phyloP scores from a whole-genome alignment of 1,140 invertebrate species.

The Adelges cooleyi region DNA sequence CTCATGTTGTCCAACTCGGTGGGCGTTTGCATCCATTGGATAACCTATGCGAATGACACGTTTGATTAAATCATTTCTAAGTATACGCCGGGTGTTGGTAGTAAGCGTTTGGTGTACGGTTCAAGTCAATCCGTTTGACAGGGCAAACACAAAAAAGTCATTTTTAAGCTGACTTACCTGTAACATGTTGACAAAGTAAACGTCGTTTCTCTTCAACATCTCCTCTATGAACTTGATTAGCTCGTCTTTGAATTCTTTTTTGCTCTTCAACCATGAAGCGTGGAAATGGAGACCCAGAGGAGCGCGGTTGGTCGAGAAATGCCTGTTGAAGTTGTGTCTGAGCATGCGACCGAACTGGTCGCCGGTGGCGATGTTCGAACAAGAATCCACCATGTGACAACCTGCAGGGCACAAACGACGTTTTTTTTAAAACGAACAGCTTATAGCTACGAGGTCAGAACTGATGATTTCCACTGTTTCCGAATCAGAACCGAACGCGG shows the following conservation, averaged over 20 bases:
- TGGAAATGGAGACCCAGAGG: constrained; percentile 92
- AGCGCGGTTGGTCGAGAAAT: constrained; percentile 83
- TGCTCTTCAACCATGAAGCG: constrained; percentile 88
- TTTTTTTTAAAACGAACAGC: no score
- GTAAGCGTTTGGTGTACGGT: no score
- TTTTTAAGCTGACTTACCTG: constrained; percentile 57
- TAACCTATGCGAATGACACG: no score
- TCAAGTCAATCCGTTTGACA: no score
- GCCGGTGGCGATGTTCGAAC: constrained; percentile 78
- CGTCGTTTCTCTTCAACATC: constrained; percentile 76
- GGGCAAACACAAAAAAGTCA: no score
- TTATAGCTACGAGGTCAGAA: no score
- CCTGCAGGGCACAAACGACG: no score
- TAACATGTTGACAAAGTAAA: constrained; percentile 86
- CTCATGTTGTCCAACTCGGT: constrained; percentile 73
- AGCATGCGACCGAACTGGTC: constrained; percentile 77
- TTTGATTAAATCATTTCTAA: no score
- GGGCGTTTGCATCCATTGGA: constrained; percentile 96
- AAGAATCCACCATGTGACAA: constrained; percentile 90
- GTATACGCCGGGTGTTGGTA: no score
- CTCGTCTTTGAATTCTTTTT: constrained; percentile 83
- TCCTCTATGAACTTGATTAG: constrained; percentile 90
- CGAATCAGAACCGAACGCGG: no score
- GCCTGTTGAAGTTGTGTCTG: constrained; percentile 87
- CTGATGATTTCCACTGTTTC: no score